Evolutionary conservation across 2,113 vertebrate species (phyloP).

Genomic region (Electrona antarctica): DNA sequence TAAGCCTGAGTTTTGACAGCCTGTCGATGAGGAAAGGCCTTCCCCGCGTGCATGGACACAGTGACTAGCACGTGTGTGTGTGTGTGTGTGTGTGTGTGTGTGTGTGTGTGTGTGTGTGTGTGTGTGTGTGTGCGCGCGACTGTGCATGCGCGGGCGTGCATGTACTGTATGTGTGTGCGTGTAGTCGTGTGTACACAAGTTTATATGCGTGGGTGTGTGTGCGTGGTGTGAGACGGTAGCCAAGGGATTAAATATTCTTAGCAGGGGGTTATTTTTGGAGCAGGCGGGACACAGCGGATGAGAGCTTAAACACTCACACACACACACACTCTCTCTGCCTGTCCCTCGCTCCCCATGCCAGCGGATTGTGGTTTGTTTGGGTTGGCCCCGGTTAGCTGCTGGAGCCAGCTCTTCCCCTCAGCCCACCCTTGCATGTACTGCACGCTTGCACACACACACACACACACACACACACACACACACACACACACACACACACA

Average conservation of each 20-base stretch:
- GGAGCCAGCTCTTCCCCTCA: slow-evolving; percentile 48
- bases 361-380: slow-evolving; percentile 74
- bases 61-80: neutral
- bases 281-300: slow-evolving; percentile 51
- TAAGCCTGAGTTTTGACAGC: slow-evolving; percentile 52
- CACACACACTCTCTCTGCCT: slow-evolving; percentile 34
- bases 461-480: too few relatives aligned
- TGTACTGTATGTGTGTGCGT: slow-evolving; percentile 32
- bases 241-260: slow-evolving; percentile 73
- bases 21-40: slow-evolving; percentile 26
- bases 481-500: too few relatives aligned
- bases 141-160: neutral
- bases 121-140: slow-evolving; percentile 3
- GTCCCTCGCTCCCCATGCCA: slow-evolving; percentile 51
- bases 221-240: slow-evolving; percentile 40
- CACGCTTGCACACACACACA: neutral
- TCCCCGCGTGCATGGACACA: neutral
- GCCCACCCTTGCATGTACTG: slow-evolving; percentile 39
- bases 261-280: slow-evolving; percentile 76
- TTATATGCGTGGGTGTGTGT: slow-evolving; percentile 6
- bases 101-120: slow-evolving; percentile 2
- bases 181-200: slow-evolving; percentile 29
- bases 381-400: slow-evolving; percentile 56
- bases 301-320: slow-evolving; percentile 40
- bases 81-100: neutral